Evolutionary conservation across 2,888 invertebrate species (phyloP), one percentile per base, ranked within the genome.

Genomic region (Xylota sylvarum): DNA sequence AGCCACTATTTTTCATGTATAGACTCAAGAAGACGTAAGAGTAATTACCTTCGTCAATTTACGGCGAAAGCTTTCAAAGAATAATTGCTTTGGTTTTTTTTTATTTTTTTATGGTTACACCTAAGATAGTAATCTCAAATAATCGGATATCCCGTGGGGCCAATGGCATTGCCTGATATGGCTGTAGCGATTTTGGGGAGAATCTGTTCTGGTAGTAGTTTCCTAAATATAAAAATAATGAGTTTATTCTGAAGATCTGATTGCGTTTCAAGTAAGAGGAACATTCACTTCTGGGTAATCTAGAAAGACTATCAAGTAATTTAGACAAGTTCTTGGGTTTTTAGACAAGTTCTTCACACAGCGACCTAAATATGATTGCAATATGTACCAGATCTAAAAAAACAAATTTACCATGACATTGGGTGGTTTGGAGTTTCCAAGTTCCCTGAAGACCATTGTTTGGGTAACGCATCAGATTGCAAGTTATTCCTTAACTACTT

Each of bases 31-130:
- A 27, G 37, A 32, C 43, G 64, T 52, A 23, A 17, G 30, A 27
- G 27, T 46, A 43, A 70, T 43, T 69, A 37, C 67, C 19, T 77
- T 27, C 67, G 32, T 77, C 65, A 56, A 76, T 55, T 43, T 52
- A 48, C 64, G 55, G 55, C 30, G 30, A 73, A 40, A 62, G 52
- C 40, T 56, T 52, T 74, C 64, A 27, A 17, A 17, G 10, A n/a
- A 50, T 64, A 64, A 64, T 64, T 64, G 46, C 64, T 64, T 46
- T 17, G 30, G 30, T 30, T 32, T 17, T 46, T 27, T 19, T 70
- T 30, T 17, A 12, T 19, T 30, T 17, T 65, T 50, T 50, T 27
- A 23, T 32, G 55, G 48, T 10, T 62, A 48, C 32, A 35, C 37
- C 35, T n/a, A 10, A 58, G 70, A 70, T 70, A 19, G 30, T 56